A percentile compares a stretch with the other conserved stretches of the same genome.
Evolutionary conservation across 2,113 vertebrate species (phyloP).

Genomic region (Chaenocephalus aceratus): DNA sequence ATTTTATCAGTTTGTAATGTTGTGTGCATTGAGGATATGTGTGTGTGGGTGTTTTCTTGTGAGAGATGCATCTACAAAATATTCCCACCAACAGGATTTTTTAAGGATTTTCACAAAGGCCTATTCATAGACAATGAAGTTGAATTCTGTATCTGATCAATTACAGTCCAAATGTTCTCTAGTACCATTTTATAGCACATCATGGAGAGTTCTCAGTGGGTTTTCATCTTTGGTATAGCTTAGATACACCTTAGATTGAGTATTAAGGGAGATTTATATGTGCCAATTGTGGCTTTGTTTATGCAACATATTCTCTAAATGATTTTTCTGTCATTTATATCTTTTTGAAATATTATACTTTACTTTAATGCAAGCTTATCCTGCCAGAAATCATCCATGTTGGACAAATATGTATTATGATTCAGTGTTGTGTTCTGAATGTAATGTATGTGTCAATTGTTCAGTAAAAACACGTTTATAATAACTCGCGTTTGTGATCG

Average conservation of each 20-base stretch:
- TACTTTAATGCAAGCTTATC: background rate
- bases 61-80: constrained; percentile 5
- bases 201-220: background rate
- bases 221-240: constrained; percentile 4
- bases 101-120: background rate
- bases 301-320: constrained; percentile 7
- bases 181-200: background rate
- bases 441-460: background rate
- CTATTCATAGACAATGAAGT: background rate
- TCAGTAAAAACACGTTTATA: background rate
- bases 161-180: background rate
- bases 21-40: constrained; percentile 2
- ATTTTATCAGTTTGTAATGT: background rate
- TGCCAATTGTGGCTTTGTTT: constrained; percentile 18
- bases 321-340: background rate
- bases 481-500: background rate
- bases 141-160: background rate
- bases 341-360: background rate
- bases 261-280: constrained; percentile 19
- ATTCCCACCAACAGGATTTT: constrained; percentile 16
- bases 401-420: no score
- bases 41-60: background rate
- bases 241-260: background rate
- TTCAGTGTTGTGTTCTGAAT: background rate
- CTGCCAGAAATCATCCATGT: no score